Base-by-base conservation (phyloP, 1,140 invertebrate genomes). In the Calycopis cecrops region DNA sequence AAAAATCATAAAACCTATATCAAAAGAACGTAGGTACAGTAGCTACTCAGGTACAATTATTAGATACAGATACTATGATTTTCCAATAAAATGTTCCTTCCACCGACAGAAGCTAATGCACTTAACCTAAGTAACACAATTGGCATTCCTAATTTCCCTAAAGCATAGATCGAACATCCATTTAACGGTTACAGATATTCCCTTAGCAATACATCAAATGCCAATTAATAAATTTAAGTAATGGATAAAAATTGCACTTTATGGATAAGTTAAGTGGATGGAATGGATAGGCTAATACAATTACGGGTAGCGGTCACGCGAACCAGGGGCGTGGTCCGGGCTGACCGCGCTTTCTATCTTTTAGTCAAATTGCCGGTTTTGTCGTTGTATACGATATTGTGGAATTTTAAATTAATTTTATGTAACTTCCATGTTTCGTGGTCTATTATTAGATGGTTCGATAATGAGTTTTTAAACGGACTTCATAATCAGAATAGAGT, bases 211-310 rank as follows among this genome's bases (percentile, higher is more conserved):
- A 59, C 52, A 49, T 56, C 37, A 56, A 52, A 35, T 52, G 37
- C 50, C 57, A 59, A 62, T 66, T 66, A 60, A 62, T 62, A 63
- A 64, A 33, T 60, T 55, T 55, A 57, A 57, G 62, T 60, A 60
- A 64, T 64, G 35, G 58, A 58, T 55, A 52, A 57, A 63, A 67
- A 53, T 40, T 69, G 62, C 59, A 64, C 51, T 67, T 65, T 60
- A 56, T 52, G 48, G 63, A 64, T 65, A 69, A 52, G 47, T 61
- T 62, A 70, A 74, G 66, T 74, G 66, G 68, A 71, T 65, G 63
- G 57, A 62, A 69, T 64, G 48, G 63, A 63, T 55, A 62, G 57
- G 33, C 52, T 76, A 73, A 76, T 76, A 69, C 62, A 74, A 76
- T 76, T 76, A 74, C 37, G 51, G 17, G 52, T 35, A 34, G 60